Evolutionary conservation across 2,113 vertebrate genomes (phyloP).

Genomic region (Spea bombifrons): DNA sequence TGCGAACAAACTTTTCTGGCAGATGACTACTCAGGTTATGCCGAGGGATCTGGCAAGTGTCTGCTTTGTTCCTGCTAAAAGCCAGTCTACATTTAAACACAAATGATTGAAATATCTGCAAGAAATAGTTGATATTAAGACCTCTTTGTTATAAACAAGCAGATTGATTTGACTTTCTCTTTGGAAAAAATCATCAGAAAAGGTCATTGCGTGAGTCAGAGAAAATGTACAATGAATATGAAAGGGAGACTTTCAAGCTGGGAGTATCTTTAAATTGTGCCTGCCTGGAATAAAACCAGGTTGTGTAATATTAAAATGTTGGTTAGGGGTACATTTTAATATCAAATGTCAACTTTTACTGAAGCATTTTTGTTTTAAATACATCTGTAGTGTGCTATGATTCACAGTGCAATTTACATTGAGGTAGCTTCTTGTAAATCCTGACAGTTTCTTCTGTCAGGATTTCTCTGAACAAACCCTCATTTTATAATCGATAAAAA

Average conservation of each 20-base stretch:
- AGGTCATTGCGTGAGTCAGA: conserved; percentile 49
- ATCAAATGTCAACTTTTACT: neutral
- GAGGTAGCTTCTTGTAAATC: neutral
- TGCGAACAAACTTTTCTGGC: no score
- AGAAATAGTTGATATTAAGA: neutral
- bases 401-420: conserved; percentile 1
- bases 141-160: conserved; percentile 34
- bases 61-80: no score
- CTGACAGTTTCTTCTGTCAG: neutral
- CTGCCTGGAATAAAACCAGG: conserved; percentile 28
- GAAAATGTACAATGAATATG: conserved; percentile 41
- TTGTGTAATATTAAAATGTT: conserved; percentile 26
- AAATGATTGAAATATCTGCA: no score
- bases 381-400: neutral
- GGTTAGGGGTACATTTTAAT: conserved; percentile 7
- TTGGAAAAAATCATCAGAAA: conserved; percentile 48
- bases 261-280: conserved; percentile 22
- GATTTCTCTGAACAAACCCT: no score
- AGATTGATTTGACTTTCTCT: conserved; percentile 49
- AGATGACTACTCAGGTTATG: no score
- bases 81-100: no score
- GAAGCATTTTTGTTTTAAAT: neutral
- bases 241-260: conserved; percentile 35
- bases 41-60: no score
- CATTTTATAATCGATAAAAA: no score